Evolutionary conservation across 2,113 vertebrate genomes (phyloP).

Genomic region (Hydropotes inermis): DNA sequence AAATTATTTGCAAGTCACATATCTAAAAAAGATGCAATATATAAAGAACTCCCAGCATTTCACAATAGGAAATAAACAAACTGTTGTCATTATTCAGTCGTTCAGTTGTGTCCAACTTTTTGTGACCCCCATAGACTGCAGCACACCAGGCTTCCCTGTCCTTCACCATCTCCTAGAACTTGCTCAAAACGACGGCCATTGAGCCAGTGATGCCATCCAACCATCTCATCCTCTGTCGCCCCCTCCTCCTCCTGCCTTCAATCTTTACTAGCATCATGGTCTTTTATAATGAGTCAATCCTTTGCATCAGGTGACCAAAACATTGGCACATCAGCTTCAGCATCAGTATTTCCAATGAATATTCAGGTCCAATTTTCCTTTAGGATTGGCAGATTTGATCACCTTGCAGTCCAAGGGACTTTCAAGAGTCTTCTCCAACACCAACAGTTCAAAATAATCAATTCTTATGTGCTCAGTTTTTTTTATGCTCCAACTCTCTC

Average conservation of each 20-base stretch:
- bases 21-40: neutral
- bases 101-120: neutral
- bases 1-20: neutral
- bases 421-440: neutral
- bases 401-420: neutral
- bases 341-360: neutral
- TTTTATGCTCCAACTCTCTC: neutral
- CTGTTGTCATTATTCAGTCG: neutral
- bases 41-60: neutral
- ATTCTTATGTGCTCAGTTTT: neutral
- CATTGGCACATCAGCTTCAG: neutral
- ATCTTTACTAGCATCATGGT: neutral
- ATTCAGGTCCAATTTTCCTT: neutral
- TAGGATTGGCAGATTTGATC: neutral
- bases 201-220: neutral
- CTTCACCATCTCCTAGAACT: neutral
- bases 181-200: neutral
- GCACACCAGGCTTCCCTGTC: neutral
- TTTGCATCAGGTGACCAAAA: neutral
- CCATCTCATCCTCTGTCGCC: accelerated
- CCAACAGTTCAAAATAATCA: neutral
- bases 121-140: neutral
- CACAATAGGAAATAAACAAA: neutral
- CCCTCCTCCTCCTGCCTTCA: neutral
- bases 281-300: neutral